phyloP scores from a whole-genome alignment of 53 echinoderm and acorn worm genomes.

The Stichopus horrens region DNA sequence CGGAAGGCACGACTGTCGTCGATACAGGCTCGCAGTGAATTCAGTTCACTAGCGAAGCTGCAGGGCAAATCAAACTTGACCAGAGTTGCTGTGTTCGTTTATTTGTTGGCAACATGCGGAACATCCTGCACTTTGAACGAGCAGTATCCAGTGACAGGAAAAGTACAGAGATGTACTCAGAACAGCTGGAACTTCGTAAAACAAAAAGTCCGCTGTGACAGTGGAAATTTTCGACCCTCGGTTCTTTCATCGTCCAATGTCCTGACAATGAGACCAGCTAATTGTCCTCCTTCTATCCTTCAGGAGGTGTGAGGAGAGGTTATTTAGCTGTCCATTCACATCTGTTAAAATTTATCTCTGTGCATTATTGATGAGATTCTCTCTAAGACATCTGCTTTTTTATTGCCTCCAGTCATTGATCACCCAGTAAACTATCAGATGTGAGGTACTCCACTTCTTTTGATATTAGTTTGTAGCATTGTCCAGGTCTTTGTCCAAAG shows the following conservation, averaged over 20 bases:
- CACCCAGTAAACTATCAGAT: too few species aligned
- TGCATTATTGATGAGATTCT: slow-evolving; percentile 35
- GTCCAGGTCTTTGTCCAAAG: slow-evolving; percentile 7
- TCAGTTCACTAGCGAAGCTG: too few species aligned
- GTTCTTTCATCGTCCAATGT: background rate
- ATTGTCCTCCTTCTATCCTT: slow-evolving; percentile 1
- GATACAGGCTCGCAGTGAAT: too few species aligned
- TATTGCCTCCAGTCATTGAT: background rate
- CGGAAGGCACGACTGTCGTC: too few species aligned
- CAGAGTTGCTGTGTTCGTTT: too few species aligned
- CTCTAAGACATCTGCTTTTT: slow-evolving; percentile 12
- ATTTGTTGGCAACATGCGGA: too few species aligned
- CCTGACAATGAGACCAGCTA: background rate
- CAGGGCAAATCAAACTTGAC: too few species aligned
- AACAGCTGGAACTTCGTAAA: too few species aligned
- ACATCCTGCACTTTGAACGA: too few species aligned
- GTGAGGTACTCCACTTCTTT: background rate
- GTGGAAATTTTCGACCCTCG: background rate
- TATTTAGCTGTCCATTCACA: background rate
- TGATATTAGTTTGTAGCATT: background rate
- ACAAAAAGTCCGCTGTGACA: too few species aligned
- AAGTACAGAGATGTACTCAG: too few species aligned
- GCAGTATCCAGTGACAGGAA: too few species aligned
- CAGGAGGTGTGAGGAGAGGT: slow-evolving; percentile 22
- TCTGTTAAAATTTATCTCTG: background rate